phyloP scores from a whole-genome alignment of 2,797 vertebrate genomes.

The Staurois parvus region DNA sequence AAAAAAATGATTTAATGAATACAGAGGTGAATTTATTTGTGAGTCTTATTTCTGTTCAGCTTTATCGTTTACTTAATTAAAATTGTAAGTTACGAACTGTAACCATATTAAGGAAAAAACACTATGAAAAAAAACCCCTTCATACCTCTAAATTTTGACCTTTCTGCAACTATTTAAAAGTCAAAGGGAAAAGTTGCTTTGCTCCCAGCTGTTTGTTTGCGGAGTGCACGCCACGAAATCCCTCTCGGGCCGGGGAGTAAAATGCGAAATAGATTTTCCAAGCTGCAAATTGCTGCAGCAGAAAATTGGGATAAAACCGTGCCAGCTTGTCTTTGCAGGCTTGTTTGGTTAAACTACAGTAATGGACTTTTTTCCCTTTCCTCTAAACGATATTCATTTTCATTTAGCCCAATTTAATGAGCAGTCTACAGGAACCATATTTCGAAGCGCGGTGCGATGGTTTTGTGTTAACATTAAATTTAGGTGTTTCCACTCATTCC shows the following conservation, averaged over 20 bases:
- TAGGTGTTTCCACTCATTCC: background rate
- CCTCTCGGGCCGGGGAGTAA: background rate
- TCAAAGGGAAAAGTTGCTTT: too few species aligned
- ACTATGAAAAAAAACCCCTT: too few species aligned
- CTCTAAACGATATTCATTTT: conserved; percentile 24
- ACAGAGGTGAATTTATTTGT: too few species aligned
- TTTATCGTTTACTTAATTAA: too few species aligned
- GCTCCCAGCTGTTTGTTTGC: background rate
- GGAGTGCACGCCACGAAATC: background rate
- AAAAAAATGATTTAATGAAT: too few species aligned
- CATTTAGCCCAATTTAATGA: conserved; percentile 33
- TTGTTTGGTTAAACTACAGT: conserved; percentile 19
- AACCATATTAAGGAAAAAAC: too few species aligned
- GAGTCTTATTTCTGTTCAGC: too few species aligned
- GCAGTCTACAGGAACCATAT: conserved; percentile 29
- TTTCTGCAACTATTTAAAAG: too few species aligned
- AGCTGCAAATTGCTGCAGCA: conserved; percentile 36
- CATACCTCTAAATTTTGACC: too few species aligned
- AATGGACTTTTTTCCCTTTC: conserved; percentile 1
- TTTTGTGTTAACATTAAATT: conserved; percentile 41
- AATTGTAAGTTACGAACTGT: too few species aligned
- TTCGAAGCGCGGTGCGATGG: conserved; percentile 8
- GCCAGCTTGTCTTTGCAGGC: conserved; percentile 27
- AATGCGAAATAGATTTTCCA: conserved; percentile 20
- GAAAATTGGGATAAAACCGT: conserved; percentile 25